These are phyloP conservation scores for Sorex maritimensis DNA, from an alignment of 2,797 vertebrate genomes.

Conservation along the genomic window DNA sequence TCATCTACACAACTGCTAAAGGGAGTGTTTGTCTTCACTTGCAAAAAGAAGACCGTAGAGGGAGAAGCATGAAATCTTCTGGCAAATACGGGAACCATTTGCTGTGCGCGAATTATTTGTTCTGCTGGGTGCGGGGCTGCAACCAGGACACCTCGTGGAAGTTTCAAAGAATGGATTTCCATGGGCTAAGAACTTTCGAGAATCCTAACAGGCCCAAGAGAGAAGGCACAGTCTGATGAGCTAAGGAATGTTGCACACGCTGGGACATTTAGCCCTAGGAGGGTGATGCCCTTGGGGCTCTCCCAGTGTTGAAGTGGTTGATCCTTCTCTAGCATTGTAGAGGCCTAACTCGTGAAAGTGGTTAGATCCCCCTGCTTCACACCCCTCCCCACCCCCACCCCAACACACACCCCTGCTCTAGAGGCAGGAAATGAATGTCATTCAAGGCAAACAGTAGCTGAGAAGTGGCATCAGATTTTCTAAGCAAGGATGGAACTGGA, in stretches of 20 bases:
- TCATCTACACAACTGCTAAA: not conserved
- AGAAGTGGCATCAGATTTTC: constrained; percentile 21
- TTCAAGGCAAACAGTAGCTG: not conserved
- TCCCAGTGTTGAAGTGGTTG: not conserved
- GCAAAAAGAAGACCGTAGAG: not conserved
- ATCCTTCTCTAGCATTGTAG: not conserved
- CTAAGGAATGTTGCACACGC: not conserved
- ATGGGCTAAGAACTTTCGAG: not conserved
- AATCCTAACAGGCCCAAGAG: not conserved
- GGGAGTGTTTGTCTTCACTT: not conserved
- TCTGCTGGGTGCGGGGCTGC: not conserved
- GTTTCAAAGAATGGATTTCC: constrained; percentile 18
- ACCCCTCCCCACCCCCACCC: no score
- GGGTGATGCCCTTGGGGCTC: not conserved
- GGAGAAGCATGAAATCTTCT: not conserved
- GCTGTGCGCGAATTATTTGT: not conserved
- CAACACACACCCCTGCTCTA: no score
- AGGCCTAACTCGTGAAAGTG: not conserved
- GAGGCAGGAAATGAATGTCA: constrained; percentile 27
- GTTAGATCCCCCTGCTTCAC: no score
- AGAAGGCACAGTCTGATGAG: not conserved
- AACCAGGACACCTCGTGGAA: not conserved
- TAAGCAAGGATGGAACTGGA: not conserved
- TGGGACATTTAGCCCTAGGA: not conserved
- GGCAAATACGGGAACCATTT: not conserved